Evolutionary conservation across 2,113 vertebrate species (phyloP), one percentile per base, ranked within the genome.

Genomic region (Ciconia boyciana): DNA sequence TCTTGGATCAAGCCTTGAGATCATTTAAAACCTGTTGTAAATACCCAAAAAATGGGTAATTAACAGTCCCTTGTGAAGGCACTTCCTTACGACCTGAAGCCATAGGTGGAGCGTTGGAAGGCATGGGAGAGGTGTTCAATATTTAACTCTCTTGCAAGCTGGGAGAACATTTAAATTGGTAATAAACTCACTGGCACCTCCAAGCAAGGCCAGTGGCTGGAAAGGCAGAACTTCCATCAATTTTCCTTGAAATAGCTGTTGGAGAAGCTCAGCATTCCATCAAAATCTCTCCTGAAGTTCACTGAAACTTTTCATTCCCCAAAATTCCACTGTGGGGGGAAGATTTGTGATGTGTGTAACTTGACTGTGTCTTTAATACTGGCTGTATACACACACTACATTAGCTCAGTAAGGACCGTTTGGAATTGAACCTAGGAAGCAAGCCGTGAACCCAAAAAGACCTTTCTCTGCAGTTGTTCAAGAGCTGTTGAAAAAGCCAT

Each of bases 111-210:
- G 7, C 20, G 11, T 4, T 83, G 81, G 44, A 85, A 93, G 66
- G 26, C 28, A 43, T 19, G 24, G 62, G 54, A 93, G 66, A 80
- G 13, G 24, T 76, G 51, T 80, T 94, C 75, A 94, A 83, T 94
- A 94, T 91, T 94, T 91, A 96, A 91, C 61, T 79, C n/a, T 75
- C 72, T 68, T 87, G 39, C 68, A 94, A 81, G 92, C 66, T 57
- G 43, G 13, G 44, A 94, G 74, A 96, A 87, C 78, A 91, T 89
- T 85, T 92, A 80, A 92, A 95, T 95, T 84, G 96, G 44, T 94
- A 96, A 96, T 94, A 91, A 94, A 85, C 65, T 91, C 83, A 78
- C 48, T 54, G 17, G 41, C 48, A 89, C 49, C 62, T 92, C 44
- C 77, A 83, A 91, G 94, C 61, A 96, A 95, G 81, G 77, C 80